phyloP scores from a whole-genome alignment of 2,113 vertebrate genomes.

The Jaculus jaculus region DNA sequence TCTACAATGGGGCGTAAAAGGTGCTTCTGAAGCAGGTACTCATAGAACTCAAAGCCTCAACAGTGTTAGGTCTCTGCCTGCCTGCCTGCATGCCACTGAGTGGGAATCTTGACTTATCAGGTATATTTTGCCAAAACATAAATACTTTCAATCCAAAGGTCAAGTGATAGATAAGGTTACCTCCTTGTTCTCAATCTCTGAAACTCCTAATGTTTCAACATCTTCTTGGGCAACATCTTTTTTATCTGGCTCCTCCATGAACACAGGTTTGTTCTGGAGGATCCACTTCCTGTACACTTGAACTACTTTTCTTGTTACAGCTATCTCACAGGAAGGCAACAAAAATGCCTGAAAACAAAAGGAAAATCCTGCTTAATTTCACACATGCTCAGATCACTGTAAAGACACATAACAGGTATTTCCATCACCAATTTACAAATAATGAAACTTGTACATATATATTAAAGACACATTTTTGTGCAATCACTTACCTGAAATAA shows the following conservation, averaged over 20 bases:
- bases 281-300: conserved; percentile 98
- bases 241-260: conserved; percentile 95
- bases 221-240: conserved; percentile 85
- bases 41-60: neutral
- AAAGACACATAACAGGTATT: neutral
- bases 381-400: neutral
- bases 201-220: conserved; percentile 77
- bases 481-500: neutral
- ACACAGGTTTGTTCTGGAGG: conserved; percentile 92
- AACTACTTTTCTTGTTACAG: conserved; percentile 94
- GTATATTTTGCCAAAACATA: neutral
- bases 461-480: neutral
- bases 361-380: neutral
- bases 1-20: neutral
- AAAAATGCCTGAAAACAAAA: conserved; percentile 92
- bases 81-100: fast-evolving
- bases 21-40: neutral
- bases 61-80: fast-evolving
- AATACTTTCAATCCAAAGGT: neutral
- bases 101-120: neutral
- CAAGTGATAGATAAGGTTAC: conserved; percentile 72
- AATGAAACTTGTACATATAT: neutral
- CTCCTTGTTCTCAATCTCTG: conserved; percentile 87
- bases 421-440: conserved; percentile 6
- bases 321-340: conserved; percentile 94